Evolutionary conservation across 2,888 invertebrate species (phyloP).

Genomic region (Shargacucullia verbasci): DNA sequence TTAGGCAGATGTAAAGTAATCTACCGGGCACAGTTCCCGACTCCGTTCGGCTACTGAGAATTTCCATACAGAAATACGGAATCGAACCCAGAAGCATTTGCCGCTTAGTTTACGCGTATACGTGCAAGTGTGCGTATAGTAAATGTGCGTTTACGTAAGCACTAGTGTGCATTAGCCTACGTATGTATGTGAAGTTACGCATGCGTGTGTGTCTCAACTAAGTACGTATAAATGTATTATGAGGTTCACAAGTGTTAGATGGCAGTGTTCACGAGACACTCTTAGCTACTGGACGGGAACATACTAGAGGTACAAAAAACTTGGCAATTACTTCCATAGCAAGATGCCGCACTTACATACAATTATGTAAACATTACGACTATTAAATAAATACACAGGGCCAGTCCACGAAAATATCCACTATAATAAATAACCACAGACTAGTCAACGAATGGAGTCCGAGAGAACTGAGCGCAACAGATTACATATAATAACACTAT

Average conservation of each 20-base stretch:
- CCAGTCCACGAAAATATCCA: slow-evolving; percentile 43
- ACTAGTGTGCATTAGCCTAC: not conserved
- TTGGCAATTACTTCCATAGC: slow-evolving; percentile 63
- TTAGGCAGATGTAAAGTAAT: too few species aligned
- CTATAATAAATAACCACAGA: slow-evolving; percentile 27
- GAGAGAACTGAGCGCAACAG: not conserved
- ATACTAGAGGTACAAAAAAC: slow-evolving; percentile 50
- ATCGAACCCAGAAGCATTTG: too few species aligned
- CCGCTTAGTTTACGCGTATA: too few species aligned
- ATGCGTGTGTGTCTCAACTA: not conserved
- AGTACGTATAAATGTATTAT: not conserved
- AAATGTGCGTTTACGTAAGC: slow-evolving; percentile 2
- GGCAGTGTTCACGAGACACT: slow-evolving; percentile 33
- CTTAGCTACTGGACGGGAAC: slow-evolving; percentile 44
- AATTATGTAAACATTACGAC: slow-evolving; percentile 31
- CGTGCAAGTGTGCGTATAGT: not conserved
- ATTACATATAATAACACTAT: too few species aligned
- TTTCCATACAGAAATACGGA: too few species aligned
- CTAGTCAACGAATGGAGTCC: slow-evolving; percentile 19
- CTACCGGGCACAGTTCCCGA: too few species aligned
- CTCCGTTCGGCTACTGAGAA: too few species aligned
- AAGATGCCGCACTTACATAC: slow-evolving; percentile 55
- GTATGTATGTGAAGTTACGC: not conserved
- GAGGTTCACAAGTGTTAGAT: slow-evolving; percentile 1
- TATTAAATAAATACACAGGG: slow-evolving; percentile 49